Evolutionary conservation across 2,113 vertebrate species (phyloP).

Genomic region (Mungos mungo): DNA sequence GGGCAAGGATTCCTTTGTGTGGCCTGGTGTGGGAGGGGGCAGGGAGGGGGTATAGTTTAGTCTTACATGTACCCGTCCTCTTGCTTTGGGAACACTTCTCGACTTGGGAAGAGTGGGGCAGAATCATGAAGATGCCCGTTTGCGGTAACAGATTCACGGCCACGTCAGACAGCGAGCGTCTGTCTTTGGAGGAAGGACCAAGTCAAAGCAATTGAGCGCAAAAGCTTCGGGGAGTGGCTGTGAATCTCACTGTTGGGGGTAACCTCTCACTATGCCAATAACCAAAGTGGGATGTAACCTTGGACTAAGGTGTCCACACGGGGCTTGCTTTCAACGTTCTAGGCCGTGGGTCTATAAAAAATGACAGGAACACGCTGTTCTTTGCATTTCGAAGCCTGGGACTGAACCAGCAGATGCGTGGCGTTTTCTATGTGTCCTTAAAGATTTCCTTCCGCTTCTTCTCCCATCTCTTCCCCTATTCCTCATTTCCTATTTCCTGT

Average conservation of each 20-base stretch:
- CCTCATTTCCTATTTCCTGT: neutral
- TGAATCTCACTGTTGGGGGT: neutral
- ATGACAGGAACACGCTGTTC: accelerated
- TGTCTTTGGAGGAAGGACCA: neutral
- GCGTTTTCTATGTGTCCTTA: too few relatives aligned
- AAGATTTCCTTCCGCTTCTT: neutral
- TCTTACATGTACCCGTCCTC: neutral
- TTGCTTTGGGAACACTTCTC: neutral
- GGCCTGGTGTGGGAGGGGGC: too few relatives aligned
- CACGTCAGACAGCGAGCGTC: neutral
- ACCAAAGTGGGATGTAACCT: neutral
- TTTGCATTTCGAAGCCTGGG: neutral
- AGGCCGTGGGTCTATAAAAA: neutral
- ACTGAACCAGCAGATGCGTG: neutral
- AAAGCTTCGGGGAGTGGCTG: neutral
- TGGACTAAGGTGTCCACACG: neutral
- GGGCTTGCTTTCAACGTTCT: accelerated
- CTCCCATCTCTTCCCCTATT: neutral
- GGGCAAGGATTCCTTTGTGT: neutral
- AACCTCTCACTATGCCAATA: neutral
- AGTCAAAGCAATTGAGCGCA: neutral
- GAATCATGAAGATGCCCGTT: neutral
- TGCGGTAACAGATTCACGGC: neutral
- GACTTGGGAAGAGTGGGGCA: too few relatives aligned
- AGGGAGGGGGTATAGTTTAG: neutral